Percentiles rank a stretch among this genome's conserved stretches.
phyloP scores from a whole-genome alignment of 2,888 invertebrate genomes.

The Athalia rosae region DNA sequence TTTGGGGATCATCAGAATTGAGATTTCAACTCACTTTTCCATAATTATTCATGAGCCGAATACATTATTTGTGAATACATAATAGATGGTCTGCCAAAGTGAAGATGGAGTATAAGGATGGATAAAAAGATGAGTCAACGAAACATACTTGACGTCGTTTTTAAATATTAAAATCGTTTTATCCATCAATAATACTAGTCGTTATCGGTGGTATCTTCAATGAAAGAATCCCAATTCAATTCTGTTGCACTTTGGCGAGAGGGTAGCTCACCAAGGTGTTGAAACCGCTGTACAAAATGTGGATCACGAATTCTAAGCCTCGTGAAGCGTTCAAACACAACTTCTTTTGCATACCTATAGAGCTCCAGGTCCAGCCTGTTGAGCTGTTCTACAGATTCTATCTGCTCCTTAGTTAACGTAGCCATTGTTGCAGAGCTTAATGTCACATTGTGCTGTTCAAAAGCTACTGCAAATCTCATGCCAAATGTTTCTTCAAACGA shows the following conservation, averaged over 20 bases:
- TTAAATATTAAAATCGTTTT: not conserved
- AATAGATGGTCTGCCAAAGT: too few relatives aligned
- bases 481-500: conserved; percentile 96
- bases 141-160: not conserved
- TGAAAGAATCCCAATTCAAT: conserved; percentile 92
- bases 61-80: too few relatives aligned
- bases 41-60: too few relatives aligned
- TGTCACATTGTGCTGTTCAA: conserved; percentile 94
- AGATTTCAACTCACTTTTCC: not conserved
- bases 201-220: conserved; percentile 79
- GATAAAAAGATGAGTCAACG: not conserved
- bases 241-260: conserved; percentile 85
- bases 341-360: conserved; percentile 93
- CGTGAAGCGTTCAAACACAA: conserved; percentile 91
- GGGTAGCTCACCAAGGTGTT: conserved; percentile 88
- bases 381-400: conserved; percentile 84
- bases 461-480: conserved; percentile 90
- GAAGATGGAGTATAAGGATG: too few relatives aligned
- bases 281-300: conserved; percentile 88
- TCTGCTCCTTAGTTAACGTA: conserved; percentile 84
- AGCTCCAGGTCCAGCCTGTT: conserved; percentile 95
- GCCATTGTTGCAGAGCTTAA: conserved; percentile 89
- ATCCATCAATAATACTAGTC: conserved; percentile 25
- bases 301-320: conserved; percentile 86
- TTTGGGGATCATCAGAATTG: not conserved